Evolutionary conservation across 2,888 invertebrate species (phyloP), one percentile per base, ranked within the genome.

Genomic region (Eupeodes latifasciatus): DNA sequence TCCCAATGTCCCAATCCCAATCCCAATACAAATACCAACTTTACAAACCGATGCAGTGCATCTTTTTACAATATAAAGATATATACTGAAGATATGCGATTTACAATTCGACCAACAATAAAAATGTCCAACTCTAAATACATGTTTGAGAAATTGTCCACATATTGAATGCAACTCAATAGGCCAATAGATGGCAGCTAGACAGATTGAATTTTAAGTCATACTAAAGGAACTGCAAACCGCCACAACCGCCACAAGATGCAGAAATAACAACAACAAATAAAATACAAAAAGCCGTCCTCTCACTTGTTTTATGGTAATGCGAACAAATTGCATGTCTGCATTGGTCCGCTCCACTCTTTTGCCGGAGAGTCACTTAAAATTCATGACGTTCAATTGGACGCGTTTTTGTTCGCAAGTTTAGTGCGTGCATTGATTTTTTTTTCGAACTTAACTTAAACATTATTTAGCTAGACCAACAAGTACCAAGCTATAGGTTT

Each of bases 251-350:
- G 27, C 40, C 69, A 71, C 69, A 55, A 71, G 55, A 40, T 55
- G 69, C 53, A 55, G 69, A 55, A 55, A 55, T 40, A 71, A 71
- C 19, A 66, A 36, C 4, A 62, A 12, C n/a, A 71, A 47, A 55
- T 51, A 44, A 10, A 71, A 16, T n/a, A 40, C 6, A 80, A 85
- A 88, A 84, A 84, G 88, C 69, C 49, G 88, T 88, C 81, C 88
- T 81, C 84, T 88, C 84, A 88, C 88, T 88, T 88, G 88, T 88
- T 88, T 88, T 88, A 88, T 88, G 88, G 81, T 88, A 88, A 88
- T 88, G 88, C 78, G 84, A 88, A 88, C 88, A 88, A 88, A 88
- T 88, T 88, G 88, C 81, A 88, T 67, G 88, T 84, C 88, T 81
- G 62, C 84, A 81, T 64, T 81, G 81, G 87, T 77, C 74, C 75